Evolutionary conservation across 2,113 vertebrate genomes (phyloP), one percentile per base, ranked within the genome.

Genomic region (Dipodomys stephensi): DNA sequence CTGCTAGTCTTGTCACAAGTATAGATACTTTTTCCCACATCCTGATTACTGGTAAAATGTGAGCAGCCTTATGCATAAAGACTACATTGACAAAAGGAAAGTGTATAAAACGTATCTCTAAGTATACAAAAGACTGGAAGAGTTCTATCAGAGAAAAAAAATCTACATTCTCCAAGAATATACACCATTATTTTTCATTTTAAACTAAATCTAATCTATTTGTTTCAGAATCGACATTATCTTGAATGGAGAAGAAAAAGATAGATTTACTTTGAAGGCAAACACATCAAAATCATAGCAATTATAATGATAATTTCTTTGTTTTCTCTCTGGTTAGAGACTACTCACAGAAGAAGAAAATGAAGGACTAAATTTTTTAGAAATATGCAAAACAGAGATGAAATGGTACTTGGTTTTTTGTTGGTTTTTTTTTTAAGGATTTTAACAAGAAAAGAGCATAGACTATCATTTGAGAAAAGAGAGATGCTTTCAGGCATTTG

Each of bases 31-130:
- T 46, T 92, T 92, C 89, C 84, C 77, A 81, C 0, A 95, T 92
- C 90, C 71, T 73, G 91, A 90, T 92, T 81, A 92, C 77, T 90
- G 91, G 97, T 82, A 97, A 97, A 97, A 95, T 53, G 64, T 5
- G 86, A 95, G 88, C 12, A 44, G 73, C 81, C 88, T 89, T 89
- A 76, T 39, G 90, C 74, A 93, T 87, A 88, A 69, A 95, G 94
- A 95, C 68, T 57, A 65, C 15, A 64, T 7, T 87, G 71, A 73
- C 64, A n/a, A 49, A 60, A 79, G 46, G 91, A 97, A 77, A 64
- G 92, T 95, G 87, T 95, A 88, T 88, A 84, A 97, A 93, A 88
- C 28, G 53, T 95, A 86, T 96, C 94, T 97, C 97, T 97, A 97
- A 96, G 83, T 79, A 93, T 90, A 95, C 89, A 95, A n/a, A 88